Conservation (phyloP, 2,888 invertebrate genomes). For the Unio pictorum region DNA sequence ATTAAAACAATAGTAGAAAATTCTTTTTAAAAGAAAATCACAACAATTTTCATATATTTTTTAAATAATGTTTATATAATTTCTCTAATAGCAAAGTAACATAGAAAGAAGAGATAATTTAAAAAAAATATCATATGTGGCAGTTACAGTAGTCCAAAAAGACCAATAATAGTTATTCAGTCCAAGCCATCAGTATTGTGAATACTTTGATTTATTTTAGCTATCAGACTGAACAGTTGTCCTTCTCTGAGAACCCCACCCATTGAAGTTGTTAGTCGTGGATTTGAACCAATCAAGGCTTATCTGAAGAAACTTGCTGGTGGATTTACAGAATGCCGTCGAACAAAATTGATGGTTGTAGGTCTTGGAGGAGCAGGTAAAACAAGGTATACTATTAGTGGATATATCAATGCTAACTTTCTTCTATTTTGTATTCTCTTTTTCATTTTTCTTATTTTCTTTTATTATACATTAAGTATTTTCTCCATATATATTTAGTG, state of each 20-base stretch:
- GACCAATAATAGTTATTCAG: too few relatives aligned
- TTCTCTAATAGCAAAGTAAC: too few relatives aligned
- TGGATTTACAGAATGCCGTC: slow-evolving; percentile 64
- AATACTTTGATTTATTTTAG: slow-evolving; percentile 24
- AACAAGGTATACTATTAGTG: slow-evolving; percentile 59
- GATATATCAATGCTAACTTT: background rate
- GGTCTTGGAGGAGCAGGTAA: slow-evolving; percentile 72
- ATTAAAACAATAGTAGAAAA: too few relatives aligned
- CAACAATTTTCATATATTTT: too few relatives aligned
- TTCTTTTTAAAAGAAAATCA: too few relatives aligned
- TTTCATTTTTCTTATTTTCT: background rate
- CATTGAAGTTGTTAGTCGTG: slow-evolving; percentile 64
- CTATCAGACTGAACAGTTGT: slow-evolving; percentile 55
- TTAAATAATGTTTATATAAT: too few relatives aligned
- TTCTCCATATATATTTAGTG: background rate
- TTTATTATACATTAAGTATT: background rate
- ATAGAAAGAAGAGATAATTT: too few relatives aligned
- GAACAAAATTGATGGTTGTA: slow-evolving; percentile 71
- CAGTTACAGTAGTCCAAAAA: too few relatives aligned
- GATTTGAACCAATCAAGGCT: slow-evolving; percentile 62
- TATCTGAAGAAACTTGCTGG: slow-evolving; percentile 66
- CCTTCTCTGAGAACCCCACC: slow-evolving; percentile 66
- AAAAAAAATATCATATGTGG: too few relatives aligned
- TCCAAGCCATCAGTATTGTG: too few relatives aligned
- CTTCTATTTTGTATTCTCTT: background rate